Evolutionary conservation across 64 coral and sea anemone species (phyloP).

Genomic region (Montipora capricornis): DNA sequence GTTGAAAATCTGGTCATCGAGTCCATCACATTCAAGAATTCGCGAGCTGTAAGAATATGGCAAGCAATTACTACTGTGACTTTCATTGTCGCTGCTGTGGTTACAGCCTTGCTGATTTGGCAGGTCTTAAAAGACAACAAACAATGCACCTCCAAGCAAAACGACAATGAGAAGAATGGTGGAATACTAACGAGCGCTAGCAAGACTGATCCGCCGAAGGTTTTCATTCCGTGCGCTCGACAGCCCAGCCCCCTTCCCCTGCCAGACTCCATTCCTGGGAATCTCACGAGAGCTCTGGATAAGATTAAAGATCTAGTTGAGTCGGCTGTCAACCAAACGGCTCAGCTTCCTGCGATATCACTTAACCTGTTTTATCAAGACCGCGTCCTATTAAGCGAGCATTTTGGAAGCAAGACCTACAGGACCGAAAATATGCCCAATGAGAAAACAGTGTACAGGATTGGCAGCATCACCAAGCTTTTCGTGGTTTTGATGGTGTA

Average conservation of each 20-base stretch:
- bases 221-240: conserved; percentile 4
- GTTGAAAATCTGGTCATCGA: conserved; percentile 70
- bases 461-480: conserved; percentile 68
- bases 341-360: conserved; percentile 62
- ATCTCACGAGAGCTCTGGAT: neutral
- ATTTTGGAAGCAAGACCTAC: conserved; percentile 47
- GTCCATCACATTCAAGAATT: neutral
- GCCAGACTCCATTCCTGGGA: conserved; percentile 10
- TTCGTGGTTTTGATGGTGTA: conserved; percentile 73
- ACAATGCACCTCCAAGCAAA: neutral
- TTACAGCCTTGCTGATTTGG: conserved; percentile 62
- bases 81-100: conserved; percentile 20
- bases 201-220: neutral
- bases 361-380: conserved; percentile 44
- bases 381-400: conserved; percentile 19
- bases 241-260: conserved; percentile 2
- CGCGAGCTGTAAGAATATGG: neutral
- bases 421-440: conserved; percentile 15
- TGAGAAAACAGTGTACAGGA: conserved; percentile 52
- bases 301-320: conserved; percentile 23
- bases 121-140: conserved; percentile 40
- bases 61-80: neutral
- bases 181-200: neutral
- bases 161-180: neutral
- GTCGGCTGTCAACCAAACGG: neutral